Conservation (phyloP, 2,797 vertebrate species). For the Pipistrellus nathusii region DNA sequence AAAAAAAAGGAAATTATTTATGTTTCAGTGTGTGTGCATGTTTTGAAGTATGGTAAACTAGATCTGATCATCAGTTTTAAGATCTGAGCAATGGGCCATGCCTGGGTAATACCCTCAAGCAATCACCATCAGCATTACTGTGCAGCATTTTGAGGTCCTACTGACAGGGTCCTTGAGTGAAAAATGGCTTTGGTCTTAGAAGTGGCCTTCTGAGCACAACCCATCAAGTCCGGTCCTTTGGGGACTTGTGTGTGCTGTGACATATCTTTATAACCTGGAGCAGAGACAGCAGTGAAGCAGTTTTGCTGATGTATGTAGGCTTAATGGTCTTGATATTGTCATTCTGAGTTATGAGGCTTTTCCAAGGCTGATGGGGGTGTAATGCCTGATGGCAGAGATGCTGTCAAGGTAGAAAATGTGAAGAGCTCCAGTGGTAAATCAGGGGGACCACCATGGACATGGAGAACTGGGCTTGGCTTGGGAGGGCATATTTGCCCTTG, state of each 20-base stretch:
- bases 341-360: slow-evolving; percentile 87
- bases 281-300: slow-evolving; percentile 84
- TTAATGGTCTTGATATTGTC: slow-evolving; percentile 87
- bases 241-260: slow-evolving; percentile 82
- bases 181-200: slow-evolving; percentile 85
- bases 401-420: slow-evolving; percentile 54
- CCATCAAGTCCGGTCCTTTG: slow-evolving; percentile 81
- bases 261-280: slow-evolving; percentile 87
- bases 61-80: slow-evolving; percentile 48
- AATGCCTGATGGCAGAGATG: slow-evolving; percentile 65
- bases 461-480: slow-evolving; percentile 24
- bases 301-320: slow-evolving; percentile 86
- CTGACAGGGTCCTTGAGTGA: slow-evolving; percentile 66
- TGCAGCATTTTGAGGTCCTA: not conserved
- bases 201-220: slow-evolving; percentile 84
- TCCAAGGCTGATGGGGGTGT: slow-evolving; percentile 77
- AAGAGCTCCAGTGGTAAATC: slow-evolving; percentile 70
- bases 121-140: slow-evolving; percentile 27
- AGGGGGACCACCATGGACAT: slow-evolving; percentile 45
- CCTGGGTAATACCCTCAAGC: not conserved
- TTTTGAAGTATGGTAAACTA: slow-evolving; percentile 16
- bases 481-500: slow-evolving; percentile 48
- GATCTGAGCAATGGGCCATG: slow-evolving; percentile 30
- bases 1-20: not conserved
- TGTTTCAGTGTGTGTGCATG: not conserved